Conservation (phyloP, 2,888 invertebrate species). For the Augiades crinisus region DNA sequence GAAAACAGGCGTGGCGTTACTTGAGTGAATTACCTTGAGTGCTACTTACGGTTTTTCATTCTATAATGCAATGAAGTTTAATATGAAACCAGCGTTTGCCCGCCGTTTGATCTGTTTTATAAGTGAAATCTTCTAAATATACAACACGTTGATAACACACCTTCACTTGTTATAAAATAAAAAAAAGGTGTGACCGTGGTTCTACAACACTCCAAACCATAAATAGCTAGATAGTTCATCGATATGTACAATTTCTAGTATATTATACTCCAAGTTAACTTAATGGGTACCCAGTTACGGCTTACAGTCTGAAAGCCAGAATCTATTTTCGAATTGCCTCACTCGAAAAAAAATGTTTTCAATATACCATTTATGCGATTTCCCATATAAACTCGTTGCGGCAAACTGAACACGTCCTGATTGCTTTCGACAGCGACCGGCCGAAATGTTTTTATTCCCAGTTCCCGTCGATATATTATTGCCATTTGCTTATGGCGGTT, state of each 20-base stretch:
- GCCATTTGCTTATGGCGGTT: slow-evolving; percentile 55
- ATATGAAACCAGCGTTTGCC: too few species aligned
- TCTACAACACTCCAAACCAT: too few species aligned
- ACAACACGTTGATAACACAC: too few species aligned
- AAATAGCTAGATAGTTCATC: neutral
- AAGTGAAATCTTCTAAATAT: too few species aligned
- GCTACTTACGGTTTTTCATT: too few species aligned
- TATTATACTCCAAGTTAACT: neutral
- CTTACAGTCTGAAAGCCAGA: neutral
- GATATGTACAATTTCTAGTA: neutral
- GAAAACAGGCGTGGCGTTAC: neutral
- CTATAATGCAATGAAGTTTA: too few species aligned
- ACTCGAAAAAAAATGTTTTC: neutral
- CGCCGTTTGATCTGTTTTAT: too few species aligned
- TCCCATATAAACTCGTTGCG: neutral
- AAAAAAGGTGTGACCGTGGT: too few species aligned
- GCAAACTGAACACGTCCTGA: neutral
- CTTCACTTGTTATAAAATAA: too few species aligned
- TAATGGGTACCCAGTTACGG: neutral
- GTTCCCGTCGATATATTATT: slow-evolving; percentile 55
- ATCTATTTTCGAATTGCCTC: neutral
- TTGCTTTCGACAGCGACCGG: slow-evolving; percentile 4
- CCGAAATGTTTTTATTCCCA: slow-evolving; percentile 49
- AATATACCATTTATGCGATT: neutral
- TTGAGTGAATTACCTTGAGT: neutral